A percentile compares a stretch with the other conserved stretches of the same genome.
phyloP scores from a whole-genome alignment of 2,888 invertebrate species.

The Polyploca ridens region DNA sequence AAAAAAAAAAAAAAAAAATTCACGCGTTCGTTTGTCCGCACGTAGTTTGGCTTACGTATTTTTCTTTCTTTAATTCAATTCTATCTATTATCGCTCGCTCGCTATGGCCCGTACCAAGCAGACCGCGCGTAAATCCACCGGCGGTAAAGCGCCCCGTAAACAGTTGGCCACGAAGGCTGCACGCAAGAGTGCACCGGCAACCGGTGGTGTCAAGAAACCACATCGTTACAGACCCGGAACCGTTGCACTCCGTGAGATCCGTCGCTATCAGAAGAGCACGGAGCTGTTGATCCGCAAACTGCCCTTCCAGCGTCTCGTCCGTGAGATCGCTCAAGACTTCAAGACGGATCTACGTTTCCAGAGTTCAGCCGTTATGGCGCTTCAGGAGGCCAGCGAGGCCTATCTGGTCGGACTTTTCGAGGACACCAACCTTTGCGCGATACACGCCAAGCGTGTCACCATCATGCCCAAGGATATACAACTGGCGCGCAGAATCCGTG shows the following conservation, averaged over 20 bases:
- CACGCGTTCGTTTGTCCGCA: not conserved
- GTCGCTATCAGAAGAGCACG: conserved; percentile 95
- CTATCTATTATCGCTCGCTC: too few species aligned
- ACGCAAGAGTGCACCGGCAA: conserved; percentile 90
- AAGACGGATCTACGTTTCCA: conserved; percentile 87
- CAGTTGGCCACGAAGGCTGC: conserved; percentile 94
- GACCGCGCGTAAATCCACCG: conserved; percentile 95
- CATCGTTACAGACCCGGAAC: conserved; percentile 93
- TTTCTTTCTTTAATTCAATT: too few species aligned
- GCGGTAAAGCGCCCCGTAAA: conserved; percentile 95
- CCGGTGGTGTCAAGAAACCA: conserved; percentile 95
- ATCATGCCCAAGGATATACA: conserved; percentile 97
- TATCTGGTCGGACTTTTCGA: conserved; percentile 91
- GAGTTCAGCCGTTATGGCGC: conserved; percentile 90
- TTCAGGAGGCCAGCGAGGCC: conserved; percentile 90
- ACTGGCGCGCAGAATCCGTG: conserved; percentile 23
- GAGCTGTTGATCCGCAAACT: conserved; percentile 95
- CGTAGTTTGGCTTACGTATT: too few species aligned
- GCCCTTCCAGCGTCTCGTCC: conserved; percentile 94
- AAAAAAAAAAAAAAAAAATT: too few species aligned
- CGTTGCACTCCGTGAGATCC: conserved; percentile 95
- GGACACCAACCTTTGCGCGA: conserved; percentile 92
- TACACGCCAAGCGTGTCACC: conserved; percentile 95
- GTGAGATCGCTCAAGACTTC: conserved; percentile 97
- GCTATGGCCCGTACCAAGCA: conserved; percentile 90